phyloP scores from a whole-genome alignment of 2,797 vertebrate genomes.

The Malacoraja senta region DNA sequence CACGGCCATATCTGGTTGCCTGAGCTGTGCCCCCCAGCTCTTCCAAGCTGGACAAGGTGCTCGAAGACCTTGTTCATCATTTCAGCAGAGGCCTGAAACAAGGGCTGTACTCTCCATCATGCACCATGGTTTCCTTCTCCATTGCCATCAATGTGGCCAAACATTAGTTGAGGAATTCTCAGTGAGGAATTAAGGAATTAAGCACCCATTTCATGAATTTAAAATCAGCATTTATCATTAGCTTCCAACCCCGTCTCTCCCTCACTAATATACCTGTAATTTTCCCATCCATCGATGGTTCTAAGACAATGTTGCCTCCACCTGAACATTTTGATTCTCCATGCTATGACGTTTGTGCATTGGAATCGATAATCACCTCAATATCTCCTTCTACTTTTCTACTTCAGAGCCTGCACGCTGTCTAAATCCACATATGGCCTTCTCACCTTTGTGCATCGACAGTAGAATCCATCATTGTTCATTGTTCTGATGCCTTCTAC shows the following conservation, averaged over 20 bases:
- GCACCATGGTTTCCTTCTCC: not conserved
- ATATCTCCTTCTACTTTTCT: not conserved
- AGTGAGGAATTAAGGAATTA: too few species aligned
- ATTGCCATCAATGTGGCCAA: not conserved
- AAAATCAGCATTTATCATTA: not conserved
- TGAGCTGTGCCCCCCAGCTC: not conserved
- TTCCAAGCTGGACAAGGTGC: not conserved
- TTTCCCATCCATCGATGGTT: not conserved
- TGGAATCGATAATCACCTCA: not conserved
- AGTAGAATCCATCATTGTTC: not conserved
- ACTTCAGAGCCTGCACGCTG: not conserved
- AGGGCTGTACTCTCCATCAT: not conserved
- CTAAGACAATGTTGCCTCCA: not conserved
- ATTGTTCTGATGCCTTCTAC: not conserved
- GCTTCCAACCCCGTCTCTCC: not conserved
- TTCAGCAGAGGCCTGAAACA: not conserved
- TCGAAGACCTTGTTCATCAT: not conserved
- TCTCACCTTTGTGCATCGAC: not conserved
- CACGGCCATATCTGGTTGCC: not conserved
- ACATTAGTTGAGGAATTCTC: not conserved
- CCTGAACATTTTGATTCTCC: not conserved
- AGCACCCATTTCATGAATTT: not conserved
- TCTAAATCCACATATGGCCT: not conserved
- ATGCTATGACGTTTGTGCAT: not conserved
- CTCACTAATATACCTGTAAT: not conserved